Conservation (phyloP, 1,140 invertebrate species). For the Nomia melanderi region DNA sequence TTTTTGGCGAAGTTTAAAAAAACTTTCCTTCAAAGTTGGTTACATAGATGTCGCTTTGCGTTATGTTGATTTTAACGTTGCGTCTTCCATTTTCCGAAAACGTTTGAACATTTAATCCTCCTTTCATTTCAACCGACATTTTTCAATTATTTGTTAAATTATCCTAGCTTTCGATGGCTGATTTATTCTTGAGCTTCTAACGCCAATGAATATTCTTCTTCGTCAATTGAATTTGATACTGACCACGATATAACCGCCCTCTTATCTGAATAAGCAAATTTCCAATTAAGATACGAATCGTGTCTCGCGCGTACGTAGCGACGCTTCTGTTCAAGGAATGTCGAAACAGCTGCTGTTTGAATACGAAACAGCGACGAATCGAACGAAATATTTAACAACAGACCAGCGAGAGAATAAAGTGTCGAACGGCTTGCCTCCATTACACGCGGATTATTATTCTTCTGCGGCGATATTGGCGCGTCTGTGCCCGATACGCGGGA, state of each 20-base stretch:
- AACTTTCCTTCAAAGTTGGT: too few species aligned
- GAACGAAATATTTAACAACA: slow-evolving; percentile 17
- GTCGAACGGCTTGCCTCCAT: neutral
- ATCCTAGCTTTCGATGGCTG: neutral
- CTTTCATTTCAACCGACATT: too few species aligned
- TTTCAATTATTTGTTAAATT: too few species aligned
- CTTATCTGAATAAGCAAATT: slow-evolving; percentile 35
- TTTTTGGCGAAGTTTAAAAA: too few species aligned
- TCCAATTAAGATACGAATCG: slow-evolving; percentile 39
- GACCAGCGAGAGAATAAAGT: neutral
- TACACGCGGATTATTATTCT: neutral
- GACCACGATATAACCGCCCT: neutral
- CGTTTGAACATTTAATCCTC: too few species aligned
- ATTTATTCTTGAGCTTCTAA: neutral
- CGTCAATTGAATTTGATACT: neutral
- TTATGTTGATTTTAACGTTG: too few species aligned
- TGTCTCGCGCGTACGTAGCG: neutral
- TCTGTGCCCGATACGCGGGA: neutral
- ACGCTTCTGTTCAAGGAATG: slow-evolving; percentile 18
- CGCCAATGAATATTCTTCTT: neutral
- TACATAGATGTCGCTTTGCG: too few species aligned
- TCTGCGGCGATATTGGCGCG: neutral
- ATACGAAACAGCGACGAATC: slow-evolving; percentile 7
- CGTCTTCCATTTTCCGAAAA: too few species aligned
- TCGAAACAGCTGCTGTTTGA: slow-evolving; percentile 32